These are phyloP conservation scores for Ashinkailepas kermadecensis DNA, from an alignment of 2,888 invertebrate genomes.

Conservation along the genomic window DNA sequence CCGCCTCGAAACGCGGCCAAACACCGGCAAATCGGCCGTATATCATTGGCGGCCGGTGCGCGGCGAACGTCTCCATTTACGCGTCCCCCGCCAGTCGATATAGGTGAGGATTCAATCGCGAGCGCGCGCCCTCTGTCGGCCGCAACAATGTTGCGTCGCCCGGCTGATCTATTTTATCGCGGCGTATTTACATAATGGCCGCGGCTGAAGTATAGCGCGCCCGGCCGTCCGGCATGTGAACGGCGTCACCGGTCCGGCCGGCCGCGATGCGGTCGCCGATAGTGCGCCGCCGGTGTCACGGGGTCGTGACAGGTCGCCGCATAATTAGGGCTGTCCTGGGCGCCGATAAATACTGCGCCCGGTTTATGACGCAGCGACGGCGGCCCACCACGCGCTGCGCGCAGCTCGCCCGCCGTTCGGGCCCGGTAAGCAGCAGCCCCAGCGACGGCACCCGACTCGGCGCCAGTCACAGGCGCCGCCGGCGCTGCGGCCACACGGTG, in stretches of 20 bases:
- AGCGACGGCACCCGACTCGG: neutral
- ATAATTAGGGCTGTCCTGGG: neutral
- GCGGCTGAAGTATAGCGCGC: neutral
- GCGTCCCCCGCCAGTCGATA: neutral
- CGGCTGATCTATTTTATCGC: constrained; percentile 8
- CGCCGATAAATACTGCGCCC: neutral
- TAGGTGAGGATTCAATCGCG: constrained; percentile 4
- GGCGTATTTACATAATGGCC: constrained; percentile 10
- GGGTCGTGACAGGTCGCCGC: neutral
- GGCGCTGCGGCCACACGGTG: neutral
- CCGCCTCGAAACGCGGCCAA: neutral
- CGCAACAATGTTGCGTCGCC: constrained; percentile 3
- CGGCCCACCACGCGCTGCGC: neutral
- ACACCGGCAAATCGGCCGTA: neutral
- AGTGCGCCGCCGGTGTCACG: neutral
- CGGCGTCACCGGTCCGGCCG: neutral
- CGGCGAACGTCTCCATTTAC: neutral
- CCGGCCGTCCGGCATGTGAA: neutral
- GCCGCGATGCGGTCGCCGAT: neutral
- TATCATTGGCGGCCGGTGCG: neutral
- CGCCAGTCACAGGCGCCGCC: neutral
- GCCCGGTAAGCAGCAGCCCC: neutral
- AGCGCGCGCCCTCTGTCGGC: neutral
- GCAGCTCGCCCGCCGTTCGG: too few species aligned
- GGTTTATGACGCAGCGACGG: neutral